Evolutionary conservation across 2,113 vertebrate species (phyloP).

Genomic region (Solea solea): DNA sequence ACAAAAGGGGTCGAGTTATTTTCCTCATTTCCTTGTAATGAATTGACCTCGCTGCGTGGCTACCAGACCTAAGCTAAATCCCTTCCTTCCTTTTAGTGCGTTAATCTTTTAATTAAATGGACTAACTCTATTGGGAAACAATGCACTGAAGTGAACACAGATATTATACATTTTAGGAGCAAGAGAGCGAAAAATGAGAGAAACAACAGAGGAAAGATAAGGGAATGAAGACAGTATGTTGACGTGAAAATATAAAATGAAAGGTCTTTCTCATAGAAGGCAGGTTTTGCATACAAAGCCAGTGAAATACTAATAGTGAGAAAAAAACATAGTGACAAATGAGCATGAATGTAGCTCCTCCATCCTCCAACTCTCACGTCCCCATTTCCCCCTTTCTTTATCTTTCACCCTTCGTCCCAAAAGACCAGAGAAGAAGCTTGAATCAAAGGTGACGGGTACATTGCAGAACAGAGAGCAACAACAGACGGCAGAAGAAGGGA

Average conservation of each 20-base stretch:
- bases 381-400: background rate
- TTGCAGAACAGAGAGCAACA: constrained; percentile 36
- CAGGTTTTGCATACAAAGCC: no score
- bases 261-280: background rate
- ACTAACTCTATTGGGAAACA: constrained; percentile 52
- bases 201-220: background rate
- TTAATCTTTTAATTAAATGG: constrained; percentile 76
- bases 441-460: constrained; percentile 56
- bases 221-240: constrained; percentile 17
- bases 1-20: constrained; percentile 53
- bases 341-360: constrained; percentile 5
- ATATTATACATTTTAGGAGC: constrained; percentile 22
- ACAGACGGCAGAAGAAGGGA: constrained; percentile 34
- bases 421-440: constrained; percentile 32
- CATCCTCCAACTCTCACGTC: constrained; percentile 6
- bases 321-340: constrained; percentile 10
- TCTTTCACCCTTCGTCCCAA: constrained; percentile 23
- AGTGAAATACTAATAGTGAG: constrained; percentile 23
- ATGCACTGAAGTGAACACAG: constrained; percentile 44
- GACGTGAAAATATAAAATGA: no score
- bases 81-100: constrained; percentile 63
- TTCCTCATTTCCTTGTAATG: constrained; percentile 70
- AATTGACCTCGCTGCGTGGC: constrained; percentile 53
- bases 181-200: background rate
- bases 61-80: constrained; percentile 63